A percentile compares a stretch with the other conserved stretches of the same genome.
Conservation (phyloP, 2,888 invertebrate species). For the Archips xylosteana region DNA sequence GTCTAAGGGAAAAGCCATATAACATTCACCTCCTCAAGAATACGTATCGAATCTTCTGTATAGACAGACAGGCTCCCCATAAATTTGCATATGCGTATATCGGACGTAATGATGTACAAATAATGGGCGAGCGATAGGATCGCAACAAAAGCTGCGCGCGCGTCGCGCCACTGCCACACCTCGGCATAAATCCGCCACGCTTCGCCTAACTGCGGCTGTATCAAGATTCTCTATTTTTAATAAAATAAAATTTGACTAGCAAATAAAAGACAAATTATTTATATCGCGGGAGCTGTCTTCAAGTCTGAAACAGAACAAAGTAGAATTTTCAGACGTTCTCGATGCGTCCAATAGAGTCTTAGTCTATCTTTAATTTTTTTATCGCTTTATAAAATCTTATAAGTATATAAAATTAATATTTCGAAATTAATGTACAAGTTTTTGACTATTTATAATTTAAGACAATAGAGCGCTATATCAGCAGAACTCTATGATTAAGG, state of each 20-base stretch:
- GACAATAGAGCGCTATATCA: too few species aligned
- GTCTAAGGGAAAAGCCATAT: not conserved
- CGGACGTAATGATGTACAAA: slow-evolving; percentile 59
- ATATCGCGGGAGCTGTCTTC: not conserved
- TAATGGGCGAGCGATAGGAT: slow-evolving; percentile 56
- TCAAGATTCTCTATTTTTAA: slow-evolving; percentile 49
- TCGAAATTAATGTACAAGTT: too few species aligned
- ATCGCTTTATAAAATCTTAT: too few species aligned
- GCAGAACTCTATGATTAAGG: too few species aligned
- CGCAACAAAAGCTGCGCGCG: slow-evolving; percentile 49
- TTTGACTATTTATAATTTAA: too few species aligned
- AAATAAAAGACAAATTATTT: slow-evolving; percentile 14
- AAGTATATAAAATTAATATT: too few species aligned
- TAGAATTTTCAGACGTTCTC: not conserved
- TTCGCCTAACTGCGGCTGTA: slow-evolving; percentile 43
- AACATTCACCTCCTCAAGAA: slow-evolving; percentile 8
- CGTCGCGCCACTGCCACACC: slow-evolving; percentile 48
- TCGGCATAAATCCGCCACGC: slow-evolving; percentile 51
- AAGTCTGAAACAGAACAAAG: not conserved
- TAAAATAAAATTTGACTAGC: slow-evolving; percentile 40
- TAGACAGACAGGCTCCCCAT: slow-evolving; percentile 45
- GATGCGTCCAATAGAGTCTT: too few species aligned
- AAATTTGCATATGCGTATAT: slow-evolving; percentile 53
- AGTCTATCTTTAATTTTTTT: too few species aligned
- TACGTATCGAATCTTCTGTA: slow-evolving; percentile 31